Evolutionary conservation across 2,113 vertebrate genomes (phyloP).

Genomic region (Balaeniceps rex): DNA sequence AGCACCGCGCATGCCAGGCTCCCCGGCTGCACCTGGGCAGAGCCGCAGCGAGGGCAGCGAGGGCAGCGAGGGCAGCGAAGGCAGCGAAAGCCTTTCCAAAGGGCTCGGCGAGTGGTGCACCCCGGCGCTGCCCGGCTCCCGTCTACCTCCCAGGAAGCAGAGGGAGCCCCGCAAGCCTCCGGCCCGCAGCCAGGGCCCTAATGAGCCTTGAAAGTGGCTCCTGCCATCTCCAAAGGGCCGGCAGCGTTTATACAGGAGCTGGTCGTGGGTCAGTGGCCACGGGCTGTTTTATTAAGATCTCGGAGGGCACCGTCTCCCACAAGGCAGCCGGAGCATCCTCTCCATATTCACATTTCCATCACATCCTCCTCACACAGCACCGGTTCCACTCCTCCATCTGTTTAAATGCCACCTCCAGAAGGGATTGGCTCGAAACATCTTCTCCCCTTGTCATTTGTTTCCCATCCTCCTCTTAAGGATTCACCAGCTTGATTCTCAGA

Average conservation of each 20-base stretch:
- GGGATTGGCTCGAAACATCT: background rate
- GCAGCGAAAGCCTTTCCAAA: background rate
- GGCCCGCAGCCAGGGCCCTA: background rate
- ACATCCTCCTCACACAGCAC: conserved; percentile 31
- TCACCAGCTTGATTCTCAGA: background rate
- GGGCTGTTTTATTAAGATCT: background rate
- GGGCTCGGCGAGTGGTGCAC: fast-evolving
- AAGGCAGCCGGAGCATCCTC: background rate
- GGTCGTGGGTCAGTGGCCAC: background rate
- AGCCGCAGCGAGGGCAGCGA: background rate
- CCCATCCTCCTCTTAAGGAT: background rate
- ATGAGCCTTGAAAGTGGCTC: background rate
- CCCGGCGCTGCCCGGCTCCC: background rate
- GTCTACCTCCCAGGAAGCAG: fast-evolving
- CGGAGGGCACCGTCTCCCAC: background rate
- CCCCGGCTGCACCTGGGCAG: background rate
- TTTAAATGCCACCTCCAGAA: conserved; percentile 25
- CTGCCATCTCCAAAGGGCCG: fast-evolving
- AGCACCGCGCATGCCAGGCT: fast-evolving
- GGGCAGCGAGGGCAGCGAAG: background rate
- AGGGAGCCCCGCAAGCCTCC: background rate
- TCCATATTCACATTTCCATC: conserved; percentile 47
- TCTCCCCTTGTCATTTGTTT: background rate
- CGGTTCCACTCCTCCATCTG: conserved; percentile 28
- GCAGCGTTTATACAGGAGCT: background rate